A percentile compares a stretch with the other conserved stretches of the same genome.
These are phyloP conservation scores for Lamellibrachia columna DNA, from an alignment of 2,888 invertebrate species.

Conservation along the genomic window DNA sequence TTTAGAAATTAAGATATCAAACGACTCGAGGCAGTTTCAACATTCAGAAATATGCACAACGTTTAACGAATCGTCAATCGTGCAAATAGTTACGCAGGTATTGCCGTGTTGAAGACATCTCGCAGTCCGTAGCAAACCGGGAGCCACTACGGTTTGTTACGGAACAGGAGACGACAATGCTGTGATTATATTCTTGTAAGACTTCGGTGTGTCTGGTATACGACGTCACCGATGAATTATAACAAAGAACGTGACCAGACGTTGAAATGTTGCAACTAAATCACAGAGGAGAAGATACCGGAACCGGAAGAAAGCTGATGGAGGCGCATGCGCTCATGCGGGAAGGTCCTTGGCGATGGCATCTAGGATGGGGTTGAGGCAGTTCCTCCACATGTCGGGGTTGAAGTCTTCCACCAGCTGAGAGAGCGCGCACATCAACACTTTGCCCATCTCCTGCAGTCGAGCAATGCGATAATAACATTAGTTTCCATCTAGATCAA, in stretches of 20 bases:
- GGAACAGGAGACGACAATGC: neutral
- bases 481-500: neutral
- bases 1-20: neutral
- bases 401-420: neutral
- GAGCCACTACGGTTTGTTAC: constrained; percentile 1
- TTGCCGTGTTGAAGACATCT: neutral
- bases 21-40: neutral
- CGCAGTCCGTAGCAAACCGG: neutral
- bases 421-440: neutral
- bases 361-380: neutral
- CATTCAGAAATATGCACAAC: neutral
- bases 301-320: neutral
- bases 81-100: neutral
- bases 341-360: neutral
- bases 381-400: neutral
- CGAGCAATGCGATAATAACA: neutral
- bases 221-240: neutral
- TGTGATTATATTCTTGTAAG: neutral
- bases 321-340: neutral
- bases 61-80: no score
- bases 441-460: neutral
- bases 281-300: neutral
- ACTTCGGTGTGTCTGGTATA: neutral
- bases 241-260: neutral
- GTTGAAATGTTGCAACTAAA: neutral